phyloP scores from a whole-genome alignment of 1,140 invertebrate species.

The Aradophagus sp. region DNA sequence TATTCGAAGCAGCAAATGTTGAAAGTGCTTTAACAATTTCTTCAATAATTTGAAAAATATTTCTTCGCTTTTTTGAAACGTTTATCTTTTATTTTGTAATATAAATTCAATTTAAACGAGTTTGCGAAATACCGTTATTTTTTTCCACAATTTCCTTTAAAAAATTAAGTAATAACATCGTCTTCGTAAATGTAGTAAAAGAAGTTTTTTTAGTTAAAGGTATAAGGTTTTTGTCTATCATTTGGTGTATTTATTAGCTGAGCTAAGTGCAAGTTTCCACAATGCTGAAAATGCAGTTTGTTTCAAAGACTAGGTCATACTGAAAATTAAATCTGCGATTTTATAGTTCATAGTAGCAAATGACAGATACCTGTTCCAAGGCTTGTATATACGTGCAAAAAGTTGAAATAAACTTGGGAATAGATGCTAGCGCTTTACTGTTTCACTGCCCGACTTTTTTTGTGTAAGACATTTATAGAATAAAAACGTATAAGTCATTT shows the following conservation, averaged over 20 bases:
- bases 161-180: constrained; percentile 17
- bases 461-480: too few species aligned
- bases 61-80: too few species aligned
- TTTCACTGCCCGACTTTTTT: constrained; percentile 20
- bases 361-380: constrained; percentile 12
- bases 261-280: constrained; percentile 21
- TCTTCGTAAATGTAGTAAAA: constrained; percentile 22
- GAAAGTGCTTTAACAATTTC: too few species aligned
- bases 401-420: constrained; percentile 19
- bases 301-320: constrained; percentile 39
- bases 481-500: too few species aligned
- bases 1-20: too few species aligned
- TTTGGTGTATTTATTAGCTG: constrained; percentile 34
- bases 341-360: constrained; percentile 35
- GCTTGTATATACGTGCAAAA: constrained; percentile 32
- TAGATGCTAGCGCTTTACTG: constrained; percentile 21
- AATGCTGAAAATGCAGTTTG: constrained; percentile 12
- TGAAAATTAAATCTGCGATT: constrained; percentile 29
- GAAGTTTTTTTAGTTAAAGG: constrained; percentile 15
- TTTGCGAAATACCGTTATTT: too few species aligned
- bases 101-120: too few species aligned
- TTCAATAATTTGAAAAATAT: too few species aligned
- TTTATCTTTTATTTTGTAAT: too few species aligned
- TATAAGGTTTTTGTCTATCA: constrained; percentile 19
- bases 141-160: constrained; percentile 1